Evolutionary conservation across 2,797 vertebrate genomes (phyloP).

Genomic region (Cyprinodon diabolis): DNA sequence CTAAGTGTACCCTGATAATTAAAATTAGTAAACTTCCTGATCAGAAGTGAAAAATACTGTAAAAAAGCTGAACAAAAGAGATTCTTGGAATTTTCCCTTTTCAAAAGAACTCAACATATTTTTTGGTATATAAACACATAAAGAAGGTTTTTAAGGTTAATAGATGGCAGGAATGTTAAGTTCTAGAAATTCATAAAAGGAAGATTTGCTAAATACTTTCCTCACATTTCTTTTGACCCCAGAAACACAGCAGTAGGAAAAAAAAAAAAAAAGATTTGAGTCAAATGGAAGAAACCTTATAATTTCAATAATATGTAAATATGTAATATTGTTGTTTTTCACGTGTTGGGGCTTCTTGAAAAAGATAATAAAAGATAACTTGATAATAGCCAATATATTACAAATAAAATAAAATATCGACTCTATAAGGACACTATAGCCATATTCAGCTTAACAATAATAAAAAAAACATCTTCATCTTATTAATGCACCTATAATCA

Average conservation of each 20-base stretch:
- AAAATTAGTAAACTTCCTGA: neutral
- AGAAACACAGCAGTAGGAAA: too few relatives aligned
- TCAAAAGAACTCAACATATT: neutral
- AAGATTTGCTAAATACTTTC: neutral
- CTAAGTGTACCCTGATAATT: too few relatives aligned
- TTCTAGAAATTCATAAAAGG: neutral
- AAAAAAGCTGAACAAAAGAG: neutral
- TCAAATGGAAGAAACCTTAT: too few relatives aligned
- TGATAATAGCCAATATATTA: too few relatives aligned
- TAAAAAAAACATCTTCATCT: too few relatives aligned
- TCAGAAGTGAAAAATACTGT: neutral
- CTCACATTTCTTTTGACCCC: neutral
- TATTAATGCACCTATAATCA: too few relatives aligned
- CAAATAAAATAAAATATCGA: too few relatives aligned
- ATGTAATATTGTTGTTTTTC: too few relatives aligned
- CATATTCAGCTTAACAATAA: neutral
- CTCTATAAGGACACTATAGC: neutral
- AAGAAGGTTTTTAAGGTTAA: neutral
- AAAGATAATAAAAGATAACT: too few relatives aligned
- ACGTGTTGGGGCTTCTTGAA: too few relatives aligned
- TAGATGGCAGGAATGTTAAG: too few relatives aligned
- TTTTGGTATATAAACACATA: neutral
- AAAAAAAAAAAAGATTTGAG: neutral
- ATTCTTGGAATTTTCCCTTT: neutral
- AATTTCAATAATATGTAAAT: too few relatives aligned